Base-by-base conservation (phyloP, 2,888 invertebrate genomes). In the Clanis bilineata region DNA sequence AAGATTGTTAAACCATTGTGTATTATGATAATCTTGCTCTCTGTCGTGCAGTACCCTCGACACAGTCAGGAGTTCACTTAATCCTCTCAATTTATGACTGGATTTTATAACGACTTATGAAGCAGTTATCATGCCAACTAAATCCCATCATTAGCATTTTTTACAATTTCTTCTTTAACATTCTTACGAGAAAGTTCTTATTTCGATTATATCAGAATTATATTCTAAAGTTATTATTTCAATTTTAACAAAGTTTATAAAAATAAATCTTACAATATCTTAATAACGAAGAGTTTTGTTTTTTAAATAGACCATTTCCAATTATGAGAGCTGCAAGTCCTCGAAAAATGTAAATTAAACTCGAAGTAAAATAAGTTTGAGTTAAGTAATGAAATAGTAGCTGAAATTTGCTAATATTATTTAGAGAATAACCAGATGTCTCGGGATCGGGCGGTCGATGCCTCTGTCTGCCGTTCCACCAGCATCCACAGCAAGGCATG, bases 401-500 rank as follows among this genome's bases (percentile, higher is more conserved):
- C 38, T 22, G 3, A 39, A 38, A 56, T 55, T 32, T 36, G 18
- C 6, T 55, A 67, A 70, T 9, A 51, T 51, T 28, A 67, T 32
- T 57, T 64, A 58, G 58, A 66, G 68, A 69, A 72, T 78, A 83
- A 91, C 91, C 91, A 89, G 83, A 62, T 61, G 71, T 75, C 62
- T 77, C 76, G 59, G 82, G 66, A 57, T 91, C 88, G 63, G 91
- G 90, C 55, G 90, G 92, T 68, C 92, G 88, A 71, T 91, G 92
- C 70, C 92, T 79, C 79, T 90, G 91, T 72, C 90, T 85, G 71
- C 92, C 90, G 60, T 85, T 90, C 90, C 92, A 91, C 92, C 92
- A 92, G 73, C 92, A 92, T 9, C 91, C 91, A 77, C 92, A 92
- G 72, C 92, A 92, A 66, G 91, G 88, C 92, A 92, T 91, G 28